A percentile compares a stretch with the other conserved stretches of the same genome.
Conservation (phyloP, 2,888 invertebrate genomes). For the Unio pictorum region DNA sequence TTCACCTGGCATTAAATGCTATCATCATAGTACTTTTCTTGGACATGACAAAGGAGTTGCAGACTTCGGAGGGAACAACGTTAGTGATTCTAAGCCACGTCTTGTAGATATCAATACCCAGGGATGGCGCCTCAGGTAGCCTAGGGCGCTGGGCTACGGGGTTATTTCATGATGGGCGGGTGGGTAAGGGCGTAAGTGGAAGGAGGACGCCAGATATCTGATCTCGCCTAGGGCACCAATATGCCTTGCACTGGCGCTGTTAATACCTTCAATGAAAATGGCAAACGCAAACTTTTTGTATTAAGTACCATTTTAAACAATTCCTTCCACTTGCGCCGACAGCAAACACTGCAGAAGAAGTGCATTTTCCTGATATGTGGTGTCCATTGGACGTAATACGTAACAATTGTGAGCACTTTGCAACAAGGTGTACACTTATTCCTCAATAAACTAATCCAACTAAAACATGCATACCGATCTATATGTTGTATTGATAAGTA, state of each 20-base stretch:
- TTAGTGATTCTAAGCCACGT: conserved; percentile 2
- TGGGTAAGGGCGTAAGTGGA: too few species aligned
- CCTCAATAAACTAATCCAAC: too few species aligned
- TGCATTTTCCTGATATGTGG: neutral
- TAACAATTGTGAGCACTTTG: neutral
- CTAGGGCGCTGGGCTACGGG: too few species aligned
- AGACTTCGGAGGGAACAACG: conserved; percentile 16
- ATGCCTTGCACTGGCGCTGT: too few species aligned
- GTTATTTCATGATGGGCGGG: too few species aligned
- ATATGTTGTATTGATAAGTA: too few species aligned
- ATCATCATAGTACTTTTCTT: conserved; percentile 26
- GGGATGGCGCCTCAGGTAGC: too few species aligned
- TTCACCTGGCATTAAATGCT: conserved; percentile 5
- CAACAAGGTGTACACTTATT: too few species aligned
- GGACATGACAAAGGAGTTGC: conserved; percentile 15
- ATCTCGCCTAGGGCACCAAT: too few species aligned
- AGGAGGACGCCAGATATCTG: too few species aligned
- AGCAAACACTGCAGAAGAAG: neutral
- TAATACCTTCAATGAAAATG: conserved; percentile 10
- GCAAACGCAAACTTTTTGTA: conserved; percentile 13
- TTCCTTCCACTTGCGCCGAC: conserved; percentile 6
- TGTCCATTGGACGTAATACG: neutral
- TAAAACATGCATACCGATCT: too few species aligned
- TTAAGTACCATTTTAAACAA: conserved; percentile 6
- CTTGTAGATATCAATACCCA: conserved; percentile 13